phyloP scores from a whole-genome alignment of 2,888 invertebrate species.

The Sminthurinus aureus region DNA sequence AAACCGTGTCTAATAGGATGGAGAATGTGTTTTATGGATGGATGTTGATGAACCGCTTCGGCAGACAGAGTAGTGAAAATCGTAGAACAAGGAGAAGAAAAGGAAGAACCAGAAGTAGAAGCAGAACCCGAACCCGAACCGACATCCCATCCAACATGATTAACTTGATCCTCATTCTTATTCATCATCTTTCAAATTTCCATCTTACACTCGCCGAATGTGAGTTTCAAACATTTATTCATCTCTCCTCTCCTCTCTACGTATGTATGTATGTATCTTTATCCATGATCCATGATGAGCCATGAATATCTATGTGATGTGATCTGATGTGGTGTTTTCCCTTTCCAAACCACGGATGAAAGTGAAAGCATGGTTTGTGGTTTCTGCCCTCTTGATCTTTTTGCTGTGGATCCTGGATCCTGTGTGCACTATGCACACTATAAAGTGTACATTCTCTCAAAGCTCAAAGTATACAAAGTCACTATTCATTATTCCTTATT shows the following conservation, averaged over 20 bases:
- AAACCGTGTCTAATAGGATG: too few relatives aligned
- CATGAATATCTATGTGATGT: not conserved
- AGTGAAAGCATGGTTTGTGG: too few relatives aligned
- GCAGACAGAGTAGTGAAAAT: not conserved
- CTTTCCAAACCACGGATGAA: too few relatives aligned
- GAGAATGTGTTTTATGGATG: too few relatives aligned
- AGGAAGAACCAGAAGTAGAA: not conserved
- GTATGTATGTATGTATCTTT: not conserved
- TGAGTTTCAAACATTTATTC: too few relatives aligned
- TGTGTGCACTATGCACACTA: not conserved
- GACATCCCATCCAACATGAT: slow-evolving; percentile 17
- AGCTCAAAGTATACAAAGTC: not conserved
- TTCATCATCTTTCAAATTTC: slow-evolving; percentile 17
- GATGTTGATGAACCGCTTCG: not conserved
- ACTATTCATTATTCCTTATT: too few relatives aligned
- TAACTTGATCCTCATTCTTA: slow-evolving; percentile 20
- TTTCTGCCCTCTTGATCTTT: too few relatives aligned
- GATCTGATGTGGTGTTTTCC: too few relatives aligned
- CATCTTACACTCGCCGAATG: not conserved
- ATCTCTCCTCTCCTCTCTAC: too few relatives aligned
- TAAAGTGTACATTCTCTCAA: not conserved
- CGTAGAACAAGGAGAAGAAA: not conserved
- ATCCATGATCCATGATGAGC: not conserved
- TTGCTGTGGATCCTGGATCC: too few relatives aligned
- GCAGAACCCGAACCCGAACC: not conserved